Evolutionary conservation across 1,140 invertebrate species (phyloP).

Genomic region (Dreissena polymorpha): DNA sequence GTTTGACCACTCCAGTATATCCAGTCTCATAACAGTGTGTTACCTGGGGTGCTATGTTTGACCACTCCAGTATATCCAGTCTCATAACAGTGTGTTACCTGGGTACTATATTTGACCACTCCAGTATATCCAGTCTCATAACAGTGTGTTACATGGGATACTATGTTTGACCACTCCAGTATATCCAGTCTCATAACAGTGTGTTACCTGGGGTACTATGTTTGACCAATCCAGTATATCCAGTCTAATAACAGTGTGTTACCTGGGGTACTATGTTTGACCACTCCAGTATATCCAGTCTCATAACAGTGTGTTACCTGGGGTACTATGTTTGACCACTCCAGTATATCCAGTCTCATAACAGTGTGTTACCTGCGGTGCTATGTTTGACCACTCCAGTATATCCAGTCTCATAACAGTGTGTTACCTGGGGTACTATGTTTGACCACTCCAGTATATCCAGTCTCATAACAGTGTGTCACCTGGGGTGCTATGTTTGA

Average conservation of each 20-base stretch:
- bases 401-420: constrained; percentile 81
- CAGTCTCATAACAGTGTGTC: too few species aligned
- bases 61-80: constrained; percentile 79
- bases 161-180: constrained; percentile 78
- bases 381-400: constrained; percentile 78
- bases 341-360: constrained; percentile 80
- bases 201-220: too few species aligned
- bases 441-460: constrained; percentile 78
- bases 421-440: too few species aligned
- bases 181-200: constrained; percentile 81
- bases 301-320: too few species aligned
- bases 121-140: constrained; percentile 80
- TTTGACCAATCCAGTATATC: constrained; percentile 78
- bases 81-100: too few species aligned
- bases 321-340: constrained; percentile 78
- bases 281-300: constrained; percentile 79
- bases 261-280: too few species aligned
- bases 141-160: too few species aligned
- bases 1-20: constrained; percentile 78
- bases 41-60: too few species aligned
- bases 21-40: too few species aligned
- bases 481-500: too few species aligned
- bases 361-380: too few species aligned
- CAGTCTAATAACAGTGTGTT: too few species aligned
- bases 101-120: constrained; percentile 78